Base-by-base conservation (phyloP, 2,113 vertebrate species). In the Aramus guarauna region DNA sequence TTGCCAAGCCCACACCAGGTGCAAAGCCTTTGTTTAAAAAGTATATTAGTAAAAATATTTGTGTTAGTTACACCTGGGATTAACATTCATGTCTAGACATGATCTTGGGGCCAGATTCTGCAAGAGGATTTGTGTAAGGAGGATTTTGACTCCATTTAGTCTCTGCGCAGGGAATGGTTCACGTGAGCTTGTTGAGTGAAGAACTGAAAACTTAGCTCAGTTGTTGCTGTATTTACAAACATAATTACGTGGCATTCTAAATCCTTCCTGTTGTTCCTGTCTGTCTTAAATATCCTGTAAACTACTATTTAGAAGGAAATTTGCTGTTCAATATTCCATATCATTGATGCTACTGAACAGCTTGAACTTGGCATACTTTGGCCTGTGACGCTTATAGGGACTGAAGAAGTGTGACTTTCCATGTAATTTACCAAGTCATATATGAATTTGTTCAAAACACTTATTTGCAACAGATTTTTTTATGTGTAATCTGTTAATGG, bases 1-100 rank as follows among this genome's bases (percentile, higher is more conserved):
- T 73, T 88, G 79, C 80, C 66, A 75, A 95, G 66, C 77, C 84
- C 17, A 37, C 15, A 52, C 91, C 81, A 94, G 69, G 74, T 95
- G 91, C 56, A 45, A 85, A 91, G 45, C 43, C 87, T 87, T 88
- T 91, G 71, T 80, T 90, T 88, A 60, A 80, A 52, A 75, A 48
- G 27, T 82, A 3, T 88, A 22, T 83, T 91, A 62, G 55, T 79
- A 43, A 75, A 94, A 96, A 56, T 22, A 21, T 68, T 12, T n/a
- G 41, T 62, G 32, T 75, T 77, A 52, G 79, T 77, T 97, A 69
- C 76, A 95, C 86, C 91, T 95, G 92, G 80, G 86, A 89, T 94
- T 94, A 88, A 55, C 39, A 12, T 47, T 89, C 95, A 2, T 94
- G 92, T 87, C 91, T 71, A 62, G 91, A 67, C 92, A 92, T 0